Percentiles rank a stretch among this genome's conserved stretches.
phyloP scores from a whole-genome alignment of 2,888 invertebrate genomes.

The Leptopilina myrica region DNA sequence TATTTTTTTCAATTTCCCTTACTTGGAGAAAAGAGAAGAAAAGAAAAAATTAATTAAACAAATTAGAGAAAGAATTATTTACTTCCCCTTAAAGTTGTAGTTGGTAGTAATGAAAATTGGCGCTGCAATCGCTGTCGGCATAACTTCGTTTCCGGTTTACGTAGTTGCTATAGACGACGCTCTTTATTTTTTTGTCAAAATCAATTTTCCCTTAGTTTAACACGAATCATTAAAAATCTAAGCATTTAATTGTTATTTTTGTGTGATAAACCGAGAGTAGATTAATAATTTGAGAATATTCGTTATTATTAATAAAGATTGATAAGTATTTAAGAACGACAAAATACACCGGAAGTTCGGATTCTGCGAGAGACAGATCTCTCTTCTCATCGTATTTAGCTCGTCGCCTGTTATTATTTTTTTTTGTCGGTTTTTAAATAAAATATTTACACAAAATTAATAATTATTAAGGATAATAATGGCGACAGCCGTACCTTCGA shows the following conservation, averaged over 20 bases:
- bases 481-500: slow-evolving; percentile 84
- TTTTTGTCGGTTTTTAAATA: slow-evolving; percentile 7
- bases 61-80: not conserved
- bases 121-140: slow-evolving; percentile 54
- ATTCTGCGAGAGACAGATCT: not conserved
- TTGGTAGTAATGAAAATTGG: slow-evolving; percentile 41
- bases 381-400: not conserved
- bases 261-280: not conserved
- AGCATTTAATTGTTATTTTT: not conserved
- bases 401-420: no score
- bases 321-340: not conserved
- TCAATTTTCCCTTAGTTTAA: not conserved
- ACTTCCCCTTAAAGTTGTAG: not conserved
- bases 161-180: slow-evolving; percentile 57
- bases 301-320: not conserved
- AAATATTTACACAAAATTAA: not conserved
- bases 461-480: slow-evolving; percentile 70
- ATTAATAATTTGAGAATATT: not conserved
- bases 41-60: not conserved
- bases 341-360: slow-evolving; percentile 19
- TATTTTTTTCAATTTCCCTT: no score
- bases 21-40: not conserved
- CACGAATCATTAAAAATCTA: not conserved
- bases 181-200: slow-evolving; percentile 53
- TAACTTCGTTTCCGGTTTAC: slow-evolving; percentile 63